phyloP scores from a whole-genome alignment of 2,888 invertebrate species.

The Piscicola geometra region DNA sequence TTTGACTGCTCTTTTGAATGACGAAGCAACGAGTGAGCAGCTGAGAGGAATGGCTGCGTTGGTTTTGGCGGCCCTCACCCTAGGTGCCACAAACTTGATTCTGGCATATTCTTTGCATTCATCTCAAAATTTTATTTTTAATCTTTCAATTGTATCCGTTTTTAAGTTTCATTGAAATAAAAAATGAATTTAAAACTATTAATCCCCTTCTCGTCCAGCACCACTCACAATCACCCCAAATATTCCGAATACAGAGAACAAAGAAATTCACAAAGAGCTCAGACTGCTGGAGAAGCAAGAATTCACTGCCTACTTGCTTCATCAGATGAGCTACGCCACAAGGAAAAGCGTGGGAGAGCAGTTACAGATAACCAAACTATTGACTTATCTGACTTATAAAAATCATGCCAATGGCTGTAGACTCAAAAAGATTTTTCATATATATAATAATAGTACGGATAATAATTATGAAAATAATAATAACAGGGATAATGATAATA shows the following conservation, averaged over 20 bases:
- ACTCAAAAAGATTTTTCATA: not conserved
- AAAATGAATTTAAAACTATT: too few relatives aligned
- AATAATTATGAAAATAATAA: not conserved
- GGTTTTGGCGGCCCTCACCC: not conserved
- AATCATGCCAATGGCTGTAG: not conserved
- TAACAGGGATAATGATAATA: not conserved
- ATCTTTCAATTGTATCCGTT: too few relatives aligned
- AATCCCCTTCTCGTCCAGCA: too few relatives aligned
- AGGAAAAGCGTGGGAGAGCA: not conserved
- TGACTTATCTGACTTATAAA: not conserved
- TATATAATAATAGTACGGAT: not conserved
- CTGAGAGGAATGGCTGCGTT: not conserved
- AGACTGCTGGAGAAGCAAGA: not conserved
- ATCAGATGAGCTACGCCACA: not conserved
- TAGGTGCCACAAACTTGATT: too few relatives aligned
- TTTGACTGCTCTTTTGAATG: not conserved
- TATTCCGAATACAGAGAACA: constrained; percentile 1
- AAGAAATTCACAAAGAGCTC: not conserved
- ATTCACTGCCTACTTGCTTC: not conserved
- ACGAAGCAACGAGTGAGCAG: not conserved
- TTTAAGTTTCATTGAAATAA: too few relatives aligned
- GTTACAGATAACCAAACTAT: not conserved
- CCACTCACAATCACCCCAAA: too few relatives aligned
- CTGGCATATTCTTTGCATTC: too few relatives aligned
- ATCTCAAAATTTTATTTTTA: too few relatives aligned